Evolutionary conservation across 2,888 invertebrate genomes (phyloP).

Genomic region (Pseudococcus viburni): DNA sequence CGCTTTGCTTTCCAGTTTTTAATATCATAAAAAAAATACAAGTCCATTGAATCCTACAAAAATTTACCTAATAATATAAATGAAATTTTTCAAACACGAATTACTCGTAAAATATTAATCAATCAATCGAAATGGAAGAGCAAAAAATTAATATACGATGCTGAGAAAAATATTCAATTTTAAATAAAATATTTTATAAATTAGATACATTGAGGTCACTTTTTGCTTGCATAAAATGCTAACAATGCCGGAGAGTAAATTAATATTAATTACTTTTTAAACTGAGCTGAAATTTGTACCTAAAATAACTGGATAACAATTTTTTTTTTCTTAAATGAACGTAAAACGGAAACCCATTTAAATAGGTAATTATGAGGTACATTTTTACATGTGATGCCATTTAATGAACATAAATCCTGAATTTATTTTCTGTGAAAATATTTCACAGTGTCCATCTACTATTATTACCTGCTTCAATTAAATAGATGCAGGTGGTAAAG

Average conservation of each 20-base stretch:
- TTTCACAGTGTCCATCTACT: not conserved
- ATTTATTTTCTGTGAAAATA: not conserved
- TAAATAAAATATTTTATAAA: not conserved
- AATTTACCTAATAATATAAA: not conserved
- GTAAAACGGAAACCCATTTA: constrained; percentile 30
- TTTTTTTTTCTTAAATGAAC: not conserved
- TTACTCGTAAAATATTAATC: not conserved
- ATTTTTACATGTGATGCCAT: not conserved
- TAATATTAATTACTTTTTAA: not conserved
- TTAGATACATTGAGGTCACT: not conserved
- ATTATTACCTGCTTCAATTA: no score
- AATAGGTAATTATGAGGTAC: constrained; percentile 29
- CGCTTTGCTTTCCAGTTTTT: not conserved
- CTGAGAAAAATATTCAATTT: no score
- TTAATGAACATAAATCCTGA: constrained; percentile 1
- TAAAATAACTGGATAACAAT: not conserved
- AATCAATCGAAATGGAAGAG: not conserved
- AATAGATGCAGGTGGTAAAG: no score
- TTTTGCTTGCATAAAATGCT: not conserved
- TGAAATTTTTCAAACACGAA: not conserved
- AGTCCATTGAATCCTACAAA: not conserved
- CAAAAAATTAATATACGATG: not conserved
- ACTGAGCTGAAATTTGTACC: not conserved
- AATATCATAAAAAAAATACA: not conserved
- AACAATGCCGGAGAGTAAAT: not conserved